Evolutionary conservation across 2,113 vertebrate genomes (phyloP).

Genomic region (Sardina pilchardus): DNA sequence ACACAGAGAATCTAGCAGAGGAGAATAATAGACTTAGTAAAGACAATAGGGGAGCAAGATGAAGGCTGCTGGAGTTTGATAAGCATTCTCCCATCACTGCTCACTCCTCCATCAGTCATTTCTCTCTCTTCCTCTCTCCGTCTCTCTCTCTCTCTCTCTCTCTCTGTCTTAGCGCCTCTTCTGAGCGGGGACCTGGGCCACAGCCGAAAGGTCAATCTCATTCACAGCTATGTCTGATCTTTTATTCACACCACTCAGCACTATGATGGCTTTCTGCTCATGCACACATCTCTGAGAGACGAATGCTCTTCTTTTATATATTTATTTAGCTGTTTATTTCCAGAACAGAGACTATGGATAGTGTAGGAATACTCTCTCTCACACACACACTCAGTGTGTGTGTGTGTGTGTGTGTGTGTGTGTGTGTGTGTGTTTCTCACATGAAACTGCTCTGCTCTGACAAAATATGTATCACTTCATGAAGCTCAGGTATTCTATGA

Average conservation of each 20-base stretch:
- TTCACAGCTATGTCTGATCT: constrained; percentile 48
- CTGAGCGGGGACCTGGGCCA: constrained; percentile 16
- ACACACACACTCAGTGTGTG: neutral
- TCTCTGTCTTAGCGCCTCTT: too few relatives aligned
- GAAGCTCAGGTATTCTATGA: too few relatives aligned
- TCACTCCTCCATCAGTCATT: neutral
- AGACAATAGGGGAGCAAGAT: neutral
- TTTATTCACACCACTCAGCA: constrained; percentile 44
- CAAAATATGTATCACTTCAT: neutral
- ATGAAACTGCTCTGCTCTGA: neutral
- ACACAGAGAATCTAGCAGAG: neutral
- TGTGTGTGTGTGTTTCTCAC: neutral
- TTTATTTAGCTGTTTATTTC: neutral
- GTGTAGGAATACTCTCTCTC: neutral
- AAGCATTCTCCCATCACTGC: constrained; percentile 1
- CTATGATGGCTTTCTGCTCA: constrained; percentile 31
- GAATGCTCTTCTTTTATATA: neutral
- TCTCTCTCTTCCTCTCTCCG: too few relatives aligned
- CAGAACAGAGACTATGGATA: neutral
- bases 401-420: neutral
- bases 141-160: too few relatives aligned
- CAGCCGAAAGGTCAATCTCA: constrained; percentile 50
- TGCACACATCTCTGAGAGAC: neutral
- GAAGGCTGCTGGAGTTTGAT: neutral
- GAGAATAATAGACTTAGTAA: neutral